Evolutionary conservation across 2,888 invertebrate species (phyloP).

Genomic region (Ceriagrion tenellum): DNA sequence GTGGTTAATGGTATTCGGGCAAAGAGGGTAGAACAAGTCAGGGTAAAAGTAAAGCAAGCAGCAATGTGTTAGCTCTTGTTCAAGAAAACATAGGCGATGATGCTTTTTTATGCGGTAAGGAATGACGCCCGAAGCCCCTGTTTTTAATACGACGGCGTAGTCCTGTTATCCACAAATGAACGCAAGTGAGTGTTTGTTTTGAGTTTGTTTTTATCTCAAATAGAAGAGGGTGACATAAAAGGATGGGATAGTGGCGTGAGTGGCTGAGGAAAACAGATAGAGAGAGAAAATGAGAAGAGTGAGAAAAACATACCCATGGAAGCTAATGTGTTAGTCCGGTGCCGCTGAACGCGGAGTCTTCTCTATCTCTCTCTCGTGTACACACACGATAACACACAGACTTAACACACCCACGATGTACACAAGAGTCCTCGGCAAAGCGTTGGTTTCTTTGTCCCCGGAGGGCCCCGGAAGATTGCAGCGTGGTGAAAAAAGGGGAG

Average conservation of each 20-base stretch:
- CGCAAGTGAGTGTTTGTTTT: slow-evolving; percentile 26
- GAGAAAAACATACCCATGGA: not conserved
- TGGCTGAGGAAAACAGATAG: not conserved
- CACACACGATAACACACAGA: not conserved
- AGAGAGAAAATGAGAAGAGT: not conserved
- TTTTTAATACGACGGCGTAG: not conserved
- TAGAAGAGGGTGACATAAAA: not conserved
- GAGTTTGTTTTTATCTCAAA: slow-evolving; percentile 23
- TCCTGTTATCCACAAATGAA: not conserved
- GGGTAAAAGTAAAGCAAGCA: not conserved
- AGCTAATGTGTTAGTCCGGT: slow-evolving; percentile 28
- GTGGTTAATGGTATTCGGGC: not conserved
- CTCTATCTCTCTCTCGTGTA: not conserved
- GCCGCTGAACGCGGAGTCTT: not conserved
- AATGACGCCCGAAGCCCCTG: not conserved
- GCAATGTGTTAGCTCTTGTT: not conserved
- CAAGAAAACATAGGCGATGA: not conserved
- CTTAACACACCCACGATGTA: no score
- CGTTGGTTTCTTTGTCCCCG: not conserved
- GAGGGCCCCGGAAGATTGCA: not conserved
- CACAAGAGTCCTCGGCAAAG: not conserved
- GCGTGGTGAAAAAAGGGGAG: not conserved
- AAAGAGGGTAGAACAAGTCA: not conserved
- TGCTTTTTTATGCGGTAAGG: not conserved
- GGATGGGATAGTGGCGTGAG: not conserved